These are phyloP conservation scores for Trichopria drosophilae DNA, from an alignment of 2,888 invertebrate species.

Conservation along the genomic window DNA sequence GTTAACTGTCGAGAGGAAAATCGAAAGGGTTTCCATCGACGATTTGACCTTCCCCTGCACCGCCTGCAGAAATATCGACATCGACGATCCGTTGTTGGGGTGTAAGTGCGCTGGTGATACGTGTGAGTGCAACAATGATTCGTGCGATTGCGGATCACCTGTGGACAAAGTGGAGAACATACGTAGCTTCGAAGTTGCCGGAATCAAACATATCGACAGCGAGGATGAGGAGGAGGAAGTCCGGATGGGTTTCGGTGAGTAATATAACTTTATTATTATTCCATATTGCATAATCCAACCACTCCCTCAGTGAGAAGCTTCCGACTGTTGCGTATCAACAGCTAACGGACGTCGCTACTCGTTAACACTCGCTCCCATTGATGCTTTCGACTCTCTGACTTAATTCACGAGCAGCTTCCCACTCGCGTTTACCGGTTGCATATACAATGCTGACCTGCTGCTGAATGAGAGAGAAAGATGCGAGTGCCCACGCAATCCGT, in stretches of 20 bases:
- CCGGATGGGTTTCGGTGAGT: constrained; percentile 59
- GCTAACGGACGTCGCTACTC: constrained; percentile 43
- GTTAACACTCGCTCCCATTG: constrained; percentile 42
- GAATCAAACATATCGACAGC: constrained; percentile 74
- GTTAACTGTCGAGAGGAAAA: constrained; percentile 71
- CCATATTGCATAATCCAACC: neutral
- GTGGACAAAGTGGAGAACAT: constrained; percentile 45
- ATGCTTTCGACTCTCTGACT: constrained; percentile 33
- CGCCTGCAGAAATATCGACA: constrained; percentile 57
- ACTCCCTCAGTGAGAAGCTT: constrained; percentile 1
- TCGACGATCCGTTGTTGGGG: constrained; percentile 53
- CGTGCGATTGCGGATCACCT: constrained; percentile 42
- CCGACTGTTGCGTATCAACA: constrained; percentile 12
- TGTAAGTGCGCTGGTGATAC: constrained; percentile 53
- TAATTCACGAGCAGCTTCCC: constrained; percentile 30
- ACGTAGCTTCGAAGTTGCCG: constrained; percentile 68
- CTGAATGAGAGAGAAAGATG: neutral
- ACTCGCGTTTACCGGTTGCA: constrained; percentile 8
- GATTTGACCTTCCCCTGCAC: constrained; percentile 67
- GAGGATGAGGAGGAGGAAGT: constrained; percentile 68
- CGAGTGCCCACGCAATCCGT: constrained; percentile 6
- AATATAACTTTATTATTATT: neutral
- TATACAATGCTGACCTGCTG: constrained; percentile 1
- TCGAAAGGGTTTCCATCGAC: constrained; percentile 69
- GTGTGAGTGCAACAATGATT: constrained; percentile 48